Evolutionary conservation across 2,797 vertebrate species (phyloP).

Genomic region (Synanceia verrucosa): DNA sequence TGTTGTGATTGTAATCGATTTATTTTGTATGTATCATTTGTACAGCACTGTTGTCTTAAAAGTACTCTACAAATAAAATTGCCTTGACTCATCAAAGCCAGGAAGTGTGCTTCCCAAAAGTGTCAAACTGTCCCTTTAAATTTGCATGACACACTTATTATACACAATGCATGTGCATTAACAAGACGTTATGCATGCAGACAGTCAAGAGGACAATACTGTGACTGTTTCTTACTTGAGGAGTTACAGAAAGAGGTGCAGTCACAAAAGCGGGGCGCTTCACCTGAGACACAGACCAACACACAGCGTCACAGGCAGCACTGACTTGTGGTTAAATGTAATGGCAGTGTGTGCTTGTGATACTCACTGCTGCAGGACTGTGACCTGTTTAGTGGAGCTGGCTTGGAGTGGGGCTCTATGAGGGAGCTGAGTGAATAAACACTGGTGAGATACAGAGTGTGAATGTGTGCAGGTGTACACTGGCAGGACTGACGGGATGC

Average conservation of each 20-base stretch:
- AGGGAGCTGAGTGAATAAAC: conserved; percentile 43
- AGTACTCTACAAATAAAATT: too few species aligned
- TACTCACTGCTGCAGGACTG: conserved; percentile 65
- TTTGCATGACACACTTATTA: neutral
- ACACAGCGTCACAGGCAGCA: conserved; percentile 8
- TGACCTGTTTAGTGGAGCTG: accelerated
- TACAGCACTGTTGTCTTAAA: too few species aligned
- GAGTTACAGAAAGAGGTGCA: conserved; percentile 61
- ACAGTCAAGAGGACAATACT: neutral
- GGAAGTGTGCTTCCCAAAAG: neutral
- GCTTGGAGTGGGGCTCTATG: conserved; percentile 13
- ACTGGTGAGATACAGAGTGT: neutral
- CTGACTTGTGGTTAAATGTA: neutral
- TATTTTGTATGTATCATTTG: too few species aligned
- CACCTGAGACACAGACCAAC: conserved; percentile 45
- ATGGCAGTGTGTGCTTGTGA: neutral
- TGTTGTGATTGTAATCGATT: too few species aligned
- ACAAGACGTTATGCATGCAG: neutral
- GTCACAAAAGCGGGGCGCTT: conserved; percentile 45
- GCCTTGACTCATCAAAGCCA: neutral
- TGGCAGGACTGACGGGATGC: neutral
- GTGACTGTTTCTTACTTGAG: conserved; percentile 48
- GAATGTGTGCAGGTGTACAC: neutral
- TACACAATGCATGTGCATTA: neutral
- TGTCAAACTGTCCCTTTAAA: neutral